A percentile compares a stretch with the other conserved stretches of the same genome.
Conservation (phyloP, 2,888 invertebrate species). For the Altica lythri region DNA sequence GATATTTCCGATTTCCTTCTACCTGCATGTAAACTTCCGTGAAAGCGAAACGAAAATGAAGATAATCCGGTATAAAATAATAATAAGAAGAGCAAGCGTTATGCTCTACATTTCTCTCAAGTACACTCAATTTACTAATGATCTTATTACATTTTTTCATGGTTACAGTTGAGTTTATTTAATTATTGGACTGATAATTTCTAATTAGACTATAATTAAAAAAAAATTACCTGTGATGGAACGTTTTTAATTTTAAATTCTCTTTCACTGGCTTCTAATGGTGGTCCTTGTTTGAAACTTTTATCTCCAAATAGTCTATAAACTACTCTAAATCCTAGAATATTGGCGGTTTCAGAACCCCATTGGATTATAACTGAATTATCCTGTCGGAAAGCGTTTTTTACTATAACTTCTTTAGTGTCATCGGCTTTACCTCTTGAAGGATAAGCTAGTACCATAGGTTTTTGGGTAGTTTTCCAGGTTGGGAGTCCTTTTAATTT, state of each 20-base stretch:
- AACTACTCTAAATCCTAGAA: constrained; percentile 87
- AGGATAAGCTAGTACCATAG: constrained; percentile 72
- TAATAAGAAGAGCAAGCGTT: constrained; percentile 18
- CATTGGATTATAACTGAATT: constrained; percentile 89
- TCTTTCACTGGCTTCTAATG: constrained; percentile 84
- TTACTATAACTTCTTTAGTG: constrained; percentile 78
- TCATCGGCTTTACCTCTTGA: constrained; percentile 67
- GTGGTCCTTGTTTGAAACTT: constrained; percentile 88
- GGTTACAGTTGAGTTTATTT: too few relatives aligned
- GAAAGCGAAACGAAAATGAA: constrained; percentile 14
- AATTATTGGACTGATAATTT: too few relatives aligned
- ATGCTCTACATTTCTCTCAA: constrained; percentile 27
- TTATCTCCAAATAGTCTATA: constrained; percentile 89
- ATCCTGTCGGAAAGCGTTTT: constrained; percentile 83
- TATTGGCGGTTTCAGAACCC: constrained; percentile 86
- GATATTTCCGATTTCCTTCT: neutral
- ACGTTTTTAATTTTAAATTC: constrained; percentile 94
- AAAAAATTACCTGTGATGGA: constrained; percentile 79
- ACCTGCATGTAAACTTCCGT: constrained; percentile 3
- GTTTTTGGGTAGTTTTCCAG: constrained; percentile 63
- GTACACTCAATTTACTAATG: too few relatives aligned
- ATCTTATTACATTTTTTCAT: too few relatives aligned
- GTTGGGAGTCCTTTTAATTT: constrained; percentile 48
- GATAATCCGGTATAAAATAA: constrained; percentile 2
- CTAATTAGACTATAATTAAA: too few relatives aligned